phyloP scores from a whole-genome alignment of 2,113 vertebrate genomes.

The Otocyon megalotis region DNA sequence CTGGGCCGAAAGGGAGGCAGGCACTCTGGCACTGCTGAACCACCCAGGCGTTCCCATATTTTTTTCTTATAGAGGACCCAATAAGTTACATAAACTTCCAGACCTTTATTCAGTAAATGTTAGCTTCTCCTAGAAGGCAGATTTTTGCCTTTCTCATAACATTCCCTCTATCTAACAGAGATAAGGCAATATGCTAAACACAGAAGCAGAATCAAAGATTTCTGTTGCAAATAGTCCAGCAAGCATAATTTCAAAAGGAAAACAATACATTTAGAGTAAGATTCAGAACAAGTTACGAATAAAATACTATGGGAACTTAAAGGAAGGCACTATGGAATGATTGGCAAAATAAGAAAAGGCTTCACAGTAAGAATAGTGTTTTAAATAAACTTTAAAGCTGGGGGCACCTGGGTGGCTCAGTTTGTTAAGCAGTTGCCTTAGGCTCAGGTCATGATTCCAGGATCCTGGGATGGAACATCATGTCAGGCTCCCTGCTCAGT shows the following conservation, averaged over 20 bases:
- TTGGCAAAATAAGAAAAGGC: constrained; percentile 27
- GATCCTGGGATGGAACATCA: neutral
- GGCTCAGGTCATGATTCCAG: neutral
- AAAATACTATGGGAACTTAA: constrained; percentile 35
- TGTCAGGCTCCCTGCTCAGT: neutral
- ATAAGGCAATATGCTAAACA: neutral
- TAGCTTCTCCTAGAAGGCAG: constrained; percentile 25
- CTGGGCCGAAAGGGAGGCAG: no score
- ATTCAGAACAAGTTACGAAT: constrained; percentile 40
- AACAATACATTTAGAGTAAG: constrained; percentile 25
- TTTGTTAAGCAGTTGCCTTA: neutral
- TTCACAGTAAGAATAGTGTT: constrained; percentile 26
- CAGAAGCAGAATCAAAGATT: constrained; percentile 15
- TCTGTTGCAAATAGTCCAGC: neutral
- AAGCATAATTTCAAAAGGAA: constrained; percentile 17
- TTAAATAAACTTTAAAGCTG: neutral
- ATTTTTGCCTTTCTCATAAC: neutral
- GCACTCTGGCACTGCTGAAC: no score
- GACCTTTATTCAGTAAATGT: constrained; percentile 1
- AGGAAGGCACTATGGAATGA: neutral
- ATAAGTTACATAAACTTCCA: constrained; percentile 12
- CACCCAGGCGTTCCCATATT: no score
- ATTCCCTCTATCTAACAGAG: neutral
- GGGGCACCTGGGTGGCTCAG: neutral
- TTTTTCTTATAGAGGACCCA: constrained; percentile 1